Base-by-base conservation (phyloP, 2,113 vertebrate genomes). In the Budorcas taxicolor region DNA sequence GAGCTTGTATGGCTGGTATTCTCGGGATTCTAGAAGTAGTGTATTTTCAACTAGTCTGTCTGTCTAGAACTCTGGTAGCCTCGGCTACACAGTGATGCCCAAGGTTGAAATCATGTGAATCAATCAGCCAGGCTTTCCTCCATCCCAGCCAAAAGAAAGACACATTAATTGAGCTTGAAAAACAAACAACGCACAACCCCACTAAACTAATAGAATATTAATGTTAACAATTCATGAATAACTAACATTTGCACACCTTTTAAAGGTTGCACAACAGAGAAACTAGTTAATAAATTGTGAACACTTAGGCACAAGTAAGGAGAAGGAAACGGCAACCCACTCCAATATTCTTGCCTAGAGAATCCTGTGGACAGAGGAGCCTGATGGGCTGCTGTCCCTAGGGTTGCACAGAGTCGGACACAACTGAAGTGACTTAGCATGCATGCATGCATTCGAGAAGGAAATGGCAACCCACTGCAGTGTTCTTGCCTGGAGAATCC, bases 241-340 rank as follows among this genome's bases (percentile, higher is more conserved):
- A 80, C 90, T 53, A 94, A 87, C 13, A 50, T 78, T 55, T 93
- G 29, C 17, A 91, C 7, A 83, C 90, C 84, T 89, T 71, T 96
- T 67, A 89, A 93, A 95, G 53, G n/a, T 14, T 60, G 33, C 31
- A 43, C 8, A n/a, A 11, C 55, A 43, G 67, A 92, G 71, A 91
- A 87, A 71, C 74, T 27, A 33, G 45, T 67, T 88, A 95, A 94
- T 89, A 93, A 93, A 23, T 93, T 52, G 67, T 86, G 53, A 97
- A 80, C 60, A 82, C 36, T 84, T 33, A 58, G 87, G 50, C 17
- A 52, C 80, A 62, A 95, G 74, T 33, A 15, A 92, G 60, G 60
- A 62, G 60, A 33, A 62, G 60, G 29, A 33, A 62, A 33, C 31
- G 29, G 60, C 60, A 62, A 62, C 60, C 13, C 60, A 62, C 29